Evolutionary conservation across 2,113 vertebrate genomes (phyloP), one percentile per base, ranked within the genome.

Genomic region (Plotosus lineatus): DNA sequence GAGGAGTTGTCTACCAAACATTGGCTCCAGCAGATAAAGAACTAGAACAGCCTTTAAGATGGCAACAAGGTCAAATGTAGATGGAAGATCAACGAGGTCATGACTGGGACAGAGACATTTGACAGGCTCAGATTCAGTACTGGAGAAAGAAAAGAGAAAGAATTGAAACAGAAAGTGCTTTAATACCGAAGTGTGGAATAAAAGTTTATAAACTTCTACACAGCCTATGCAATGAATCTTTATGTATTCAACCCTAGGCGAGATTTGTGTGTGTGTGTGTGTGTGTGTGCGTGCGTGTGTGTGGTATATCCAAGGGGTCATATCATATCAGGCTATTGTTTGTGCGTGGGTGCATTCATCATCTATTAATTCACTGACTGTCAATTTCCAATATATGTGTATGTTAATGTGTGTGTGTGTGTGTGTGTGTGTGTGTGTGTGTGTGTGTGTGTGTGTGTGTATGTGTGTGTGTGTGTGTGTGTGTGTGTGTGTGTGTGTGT

Each of bases 281-380:
- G 48, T 68, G 31, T 71, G 51, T 71, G 38, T 72, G 78, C 61
- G 66, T 72, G 12, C 28, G 78, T 73, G 40, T 72, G 15, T 36
- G 53, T 3, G 40, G 15, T 23, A 42, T 56, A 15, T 71, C 66
- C 72, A 56, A 53, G 51, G 72, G 78, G 66, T 79, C 78, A 79
- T 58, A 31, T 79, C 78, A 79, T 53, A 33, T 36, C 55, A 28
- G 38, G 78, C 66, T 79, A 79, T 79, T 80, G 78, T 73, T 73
- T 80, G 60, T 80, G 55, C 15, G 68, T 80, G 78, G 68, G 78
- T 61, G 68, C 28, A 38, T 78, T 65, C 36, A 31, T 71, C 65
- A 79, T 51, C 65, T 69, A 56, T 53, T 80, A 80, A 72, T 72
- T 80, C 78, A 72, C 53, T 3, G 38, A 38, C 15, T 71, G 50